Conservation (phyloP, 2,113 vertebrate species). For the Galemys pyrenaicus region DNA sequence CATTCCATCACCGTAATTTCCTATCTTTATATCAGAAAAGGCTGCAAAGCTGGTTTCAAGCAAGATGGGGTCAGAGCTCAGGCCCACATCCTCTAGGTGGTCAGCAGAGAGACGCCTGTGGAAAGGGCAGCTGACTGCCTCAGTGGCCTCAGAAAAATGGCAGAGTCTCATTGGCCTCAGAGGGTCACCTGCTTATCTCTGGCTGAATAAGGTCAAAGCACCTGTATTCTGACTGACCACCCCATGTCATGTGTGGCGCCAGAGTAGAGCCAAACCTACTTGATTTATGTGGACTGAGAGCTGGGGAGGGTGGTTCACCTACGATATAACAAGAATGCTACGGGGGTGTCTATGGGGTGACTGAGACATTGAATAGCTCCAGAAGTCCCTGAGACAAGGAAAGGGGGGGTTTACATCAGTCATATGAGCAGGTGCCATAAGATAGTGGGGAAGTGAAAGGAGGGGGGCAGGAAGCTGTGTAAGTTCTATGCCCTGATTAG, state of each 20-base stretch:
- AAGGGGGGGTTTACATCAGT: not conserved
- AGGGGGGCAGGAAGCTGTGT: not conserved
- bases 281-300: not conserved
- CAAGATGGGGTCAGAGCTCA: not conserved
- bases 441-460: not conserved
- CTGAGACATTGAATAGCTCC: not conserved
- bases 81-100: not conserved
- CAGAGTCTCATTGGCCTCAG: not conserved
- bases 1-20: not conserved
- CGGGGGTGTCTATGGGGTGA: too few species aligned
- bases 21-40: not conserved
- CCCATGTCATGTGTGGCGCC: not conserved
- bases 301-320: not conserved
- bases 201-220: not conserved
- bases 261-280: not conserved
- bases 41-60: not conserved
- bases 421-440: not conserved
- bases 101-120: not conserved
- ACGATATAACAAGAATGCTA: not conserved
- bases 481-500: too few species aligned
- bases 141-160: not conserved
- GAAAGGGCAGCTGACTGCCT: not conserved
- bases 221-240: not conserved
- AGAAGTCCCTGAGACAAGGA: not conserved
- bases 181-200: not conserved